These are phyloP conservation scores for Hyposoter didymator DNA, from an alignment of 2,888 invertebrate genomes.

Conservation along the genomic window DNA sequence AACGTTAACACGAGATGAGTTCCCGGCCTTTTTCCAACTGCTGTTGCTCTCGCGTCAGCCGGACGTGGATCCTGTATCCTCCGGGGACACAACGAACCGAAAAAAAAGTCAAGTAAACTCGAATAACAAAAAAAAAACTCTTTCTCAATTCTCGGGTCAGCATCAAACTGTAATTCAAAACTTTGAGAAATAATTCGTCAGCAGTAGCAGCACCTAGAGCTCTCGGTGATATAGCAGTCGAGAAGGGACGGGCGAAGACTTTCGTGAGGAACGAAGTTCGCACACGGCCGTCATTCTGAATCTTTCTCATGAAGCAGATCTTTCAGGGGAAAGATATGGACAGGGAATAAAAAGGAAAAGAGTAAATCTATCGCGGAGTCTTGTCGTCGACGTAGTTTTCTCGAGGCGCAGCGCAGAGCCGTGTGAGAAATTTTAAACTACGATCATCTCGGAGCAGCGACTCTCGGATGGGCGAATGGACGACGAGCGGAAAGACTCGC, in stretches of 20 bases:
- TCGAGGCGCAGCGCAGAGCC: conserved; percentile 70
- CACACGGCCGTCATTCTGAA: conserved; percentile 54
- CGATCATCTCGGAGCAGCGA: conserved; percentile 77
- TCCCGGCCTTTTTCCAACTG: conserved; percentile 53
- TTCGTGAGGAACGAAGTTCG: conserved; percentile 51
- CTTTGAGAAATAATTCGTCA: conserved; percentile 81
- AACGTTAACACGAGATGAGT: conserved; percentile 64
- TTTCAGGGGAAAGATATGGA: conserved; percentile 33
- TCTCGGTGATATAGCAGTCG: conserved; percentile 5
- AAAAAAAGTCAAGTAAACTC: not conserved
- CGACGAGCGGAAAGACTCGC: conserved; percentile 54
- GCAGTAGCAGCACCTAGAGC: conserved; percentile 65
- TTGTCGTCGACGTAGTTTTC: conserved; percentile 79
- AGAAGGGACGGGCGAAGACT: conserved; percentile 8
- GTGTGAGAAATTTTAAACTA: conserved; percentile 83
- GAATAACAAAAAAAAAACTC: conserved; percentile 5
- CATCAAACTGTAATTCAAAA: conserved; percentile 73
- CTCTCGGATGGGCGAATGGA: conserved; percentile 24
- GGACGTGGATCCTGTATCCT: conserved; percentile 50
- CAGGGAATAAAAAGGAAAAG: conserved; percentile 4
- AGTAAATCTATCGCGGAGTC: conserved; percentile 70
- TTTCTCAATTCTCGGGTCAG: conserved; percentile 42
- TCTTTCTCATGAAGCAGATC: conserved; percentile 18
- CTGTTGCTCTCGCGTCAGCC: conserved; percentile 47
- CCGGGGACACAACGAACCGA: conserved; percentile 37